A percentile compares a stretch with the other conserved stretches of the same genome.
Evolutionary conservation across 1,140 invertebrate genomes (phyloP).

Genomic region (Trinorchestia longiramus): DNA sequence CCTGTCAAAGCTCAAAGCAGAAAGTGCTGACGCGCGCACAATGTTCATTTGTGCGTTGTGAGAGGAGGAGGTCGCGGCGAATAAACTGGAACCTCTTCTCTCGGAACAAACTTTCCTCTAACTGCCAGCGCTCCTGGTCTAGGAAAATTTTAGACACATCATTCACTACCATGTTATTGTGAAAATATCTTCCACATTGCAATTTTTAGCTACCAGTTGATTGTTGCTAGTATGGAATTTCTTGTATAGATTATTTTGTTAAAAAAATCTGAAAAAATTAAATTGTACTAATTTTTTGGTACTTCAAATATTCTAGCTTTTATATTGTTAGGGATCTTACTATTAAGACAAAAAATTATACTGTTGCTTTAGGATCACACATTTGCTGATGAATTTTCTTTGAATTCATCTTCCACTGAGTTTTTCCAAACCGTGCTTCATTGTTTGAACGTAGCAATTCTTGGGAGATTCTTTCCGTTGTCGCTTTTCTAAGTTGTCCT

Average conservation of each 20-base stretch:
- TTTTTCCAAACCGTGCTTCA: neutral
- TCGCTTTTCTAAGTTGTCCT: neutral
- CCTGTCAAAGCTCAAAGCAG: neutral
- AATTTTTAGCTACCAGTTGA: neutral
- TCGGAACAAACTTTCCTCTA: neutral
- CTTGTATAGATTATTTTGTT: neutral
- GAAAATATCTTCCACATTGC: neutral
- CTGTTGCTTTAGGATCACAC: neutral
- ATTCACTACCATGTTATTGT: neutral
- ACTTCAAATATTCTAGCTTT: neutral
- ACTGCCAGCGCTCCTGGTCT: neutral
- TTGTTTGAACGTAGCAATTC: neutral
- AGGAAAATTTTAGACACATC: neutral
- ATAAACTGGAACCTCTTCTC: neutral
- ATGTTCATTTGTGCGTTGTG: too few relatives aligned
- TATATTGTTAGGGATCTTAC: neutral
- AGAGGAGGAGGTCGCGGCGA: neutral
- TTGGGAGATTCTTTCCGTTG: neutral
- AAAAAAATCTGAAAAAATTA: neutral
- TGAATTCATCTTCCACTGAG: neutral
- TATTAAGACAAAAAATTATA: neutral
- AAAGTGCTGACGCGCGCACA: neutral
- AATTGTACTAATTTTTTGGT: neutral
- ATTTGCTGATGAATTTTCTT: neutral
- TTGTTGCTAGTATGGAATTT: neutral